Evolutionary conservation across 1,140 invertebrate genomes (phyloP), one percentile per base, ranked within the genome.

Genomic region (Patella vulgata): DNA sequence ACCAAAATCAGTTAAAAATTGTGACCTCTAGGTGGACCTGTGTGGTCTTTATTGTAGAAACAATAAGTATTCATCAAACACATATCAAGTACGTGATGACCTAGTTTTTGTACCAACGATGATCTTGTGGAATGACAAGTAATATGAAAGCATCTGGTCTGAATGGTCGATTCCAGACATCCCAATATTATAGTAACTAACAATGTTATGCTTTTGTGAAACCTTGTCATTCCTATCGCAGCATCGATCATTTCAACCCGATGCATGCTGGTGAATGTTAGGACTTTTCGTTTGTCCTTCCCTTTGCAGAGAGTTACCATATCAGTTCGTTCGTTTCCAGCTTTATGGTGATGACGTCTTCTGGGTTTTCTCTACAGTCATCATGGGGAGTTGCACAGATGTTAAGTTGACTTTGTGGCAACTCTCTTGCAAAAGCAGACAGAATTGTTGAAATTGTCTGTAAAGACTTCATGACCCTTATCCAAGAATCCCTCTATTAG

Each of bases 41-140:
- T n/a, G n/a, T n/a, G n/a, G n/a, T n/a, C n/a, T n/a, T n/a, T n/a
- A n/a, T n/a, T n/a, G n/a, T n/a, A n/a, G n/a, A n/a, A n/a, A n/a
- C n/a, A n/a, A n/a, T n/a, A n/a, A n/a, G n/a, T n/a, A n/a, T n/a
- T n/a, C n/a, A n/a, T n/a, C n/a, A n/a, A n/a, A n/a, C n/a, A n/a
- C n/a, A n/a, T n/a, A n/a, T n/a, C n/a, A n/a, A n/a, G n/a, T n/a
- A n/a, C n/a, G n/a, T n/a, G n/a, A n/a, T n/a, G n/a, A n/a, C n/a
- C n/a, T n/a, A n/a, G n/a, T 66, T 66, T 23, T 66, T 66, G 44
- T 66, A 66, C 57, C 57, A 60, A 9, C 42, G 33, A 6, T 25
- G n/a, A 50, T 52, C 31, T 54, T 61, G 17, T 51, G 40, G 11
- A 47, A 42, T 17, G 39, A 50, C 27, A 33, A 33, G 23, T 66